Evolutionary conservation across 2,888 invertebrate species (phyloP).

Genomic region (Globia sparganii): DNA sequence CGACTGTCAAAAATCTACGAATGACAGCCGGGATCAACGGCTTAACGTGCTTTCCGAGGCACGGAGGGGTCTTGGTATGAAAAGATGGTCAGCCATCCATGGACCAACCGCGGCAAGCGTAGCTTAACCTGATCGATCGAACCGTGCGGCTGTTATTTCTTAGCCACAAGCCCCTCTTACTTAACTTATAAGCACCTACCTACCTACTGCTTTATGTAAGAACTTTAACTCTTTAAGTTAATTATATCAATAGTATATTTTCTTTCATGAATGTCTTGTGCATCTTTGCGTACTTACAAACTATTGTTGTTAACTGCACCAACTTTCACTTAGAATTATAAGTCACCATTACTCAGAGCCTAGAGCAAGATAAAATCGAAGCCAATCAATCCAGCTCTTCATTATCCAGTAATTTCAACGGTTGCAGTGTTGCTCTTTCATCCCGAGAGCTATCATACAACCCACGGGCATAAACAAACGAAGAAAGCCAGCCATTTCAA

Average conservation of each 20-base stretch:
- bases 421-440: conserved; percentile 49
- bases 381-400: conserved; percentile 29
- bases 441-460: conserved; percentile 40
- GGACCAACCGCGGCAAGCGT: too few relatives aligned
- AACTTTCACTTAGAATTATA: neutral
- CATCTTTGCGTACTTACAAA: neutral
- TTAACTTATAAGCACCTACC: neutral
- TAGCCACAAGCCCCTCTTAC: too few relatives aligned
- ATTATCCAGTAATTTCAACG: conserved; percentile 50
- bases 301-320: neutral
- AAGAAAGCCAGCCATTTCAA: conserved; percentile 59
- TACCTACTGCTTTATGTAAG: neutral
- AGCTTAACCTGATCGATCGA: too few relatives aligned
- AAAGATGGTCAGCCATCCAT: too few relatives aligned
- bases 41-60: too few relatives aligned
- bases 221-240: neutral
- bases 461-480: conserved; percentile 54
- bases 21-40: too few relatives aligned
- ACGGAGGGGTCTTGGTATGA: too few relatives aligned
- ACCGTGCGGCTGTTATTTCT: too few relatives aligned
- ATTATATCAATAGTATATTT: neutral
- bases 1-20: too few relatives aligned
- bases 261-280: neutral
- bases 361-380: conserved; percentile 19
- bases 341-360: neutral